Evolutionary conservation across 2,888 invertebrate species (phyloP), one percentile per base, ranked within the genome.

Genomic region (Drosophila affinis): DNA sequence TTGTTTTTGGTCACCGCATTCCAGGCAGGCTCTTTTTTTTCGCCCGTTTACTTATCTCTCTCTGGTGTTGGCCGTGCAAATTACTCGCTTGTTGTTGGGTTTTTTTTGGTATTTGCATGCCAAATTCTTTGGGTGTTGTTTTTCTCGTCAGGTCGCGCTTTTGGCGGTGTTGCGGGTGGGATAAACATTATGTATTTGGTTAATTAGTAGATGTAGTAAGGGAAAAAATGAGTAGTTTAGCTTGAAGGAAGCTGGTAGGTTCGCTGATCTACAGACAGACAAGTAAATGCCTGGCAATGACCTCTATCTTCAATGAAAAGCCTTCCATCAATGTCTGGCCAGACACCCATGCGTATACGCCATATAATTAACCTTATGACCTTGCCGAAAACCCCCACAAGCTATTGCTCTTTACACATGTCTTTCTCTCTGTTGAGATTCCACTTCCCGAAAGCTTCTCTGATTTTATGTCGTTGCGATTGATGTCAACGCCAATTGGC

Each of bases 401-500:
- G 45, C 44, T 46, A 29, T 55, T 48, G 39, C 48, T 45, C 29
- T 53, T 18, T 34, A 9, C 47, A 44, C 48, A 62, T 48, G 48
- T 46, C 32, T 48, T 48, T 52, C 27, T 39, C 17, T 55, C 53
- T 51, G 48, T 46, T 54, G 54, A 46, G 45, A 45, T 48, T 29
- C 39, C 39, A 56, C 44, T 55, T 67, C 51, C 55, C 51, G 44
- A 29, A 6, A 7, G 45, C 17, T n/a, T n/a, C n/a, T n/a, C n/a
- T 46, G 39, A 44, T 47, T 51, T 51, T 57, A 14, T 63, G 48
- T 51, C 48, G 18, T 45, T 45, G 67, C 52, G 67, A 59, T 70
- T 55, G 67, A 83, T 81, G 81, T 81, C 84, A 77, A 80, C 87
- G 83, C 68, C 83, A 86, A 79, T 86, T 82, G 80, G 65, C 80